Evolutionary conservation across 2,888 invertebrate genomes (phyloP).

Genomic region (Protophormia terraenovae): DNA sequence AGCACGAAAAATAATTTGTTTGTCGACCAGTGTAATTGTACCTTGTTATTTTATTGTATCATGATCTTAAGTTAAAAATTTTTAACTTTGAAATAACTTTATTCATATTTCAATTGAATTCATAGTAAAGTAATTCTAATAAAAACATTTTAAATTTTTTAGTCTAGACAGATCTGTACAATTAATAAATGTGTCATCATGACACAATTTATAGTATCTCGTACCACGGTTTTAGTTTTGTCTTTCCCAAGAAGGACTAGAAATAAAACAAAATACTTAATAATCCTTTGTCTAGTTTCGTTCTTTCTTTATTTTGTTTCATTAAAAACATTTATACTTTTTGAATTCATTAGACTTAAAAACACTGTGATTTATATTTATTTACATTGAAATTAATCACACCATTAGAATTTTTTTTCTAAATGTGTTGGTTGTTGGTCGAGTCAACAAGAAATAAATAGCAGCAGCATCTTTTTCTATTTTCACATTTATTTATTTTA

Average conservation of each 20-base stretch:
- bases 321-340: neutral
- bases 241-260: neutral
- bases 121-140: too few relatives aligned
- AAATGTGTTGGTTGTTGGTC: too few relatives aligned
- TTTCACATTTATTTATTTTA: neutral
- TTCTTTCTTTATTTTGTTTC: neutral
- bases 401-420: neutral
- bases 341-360: conserved; percentile 5
- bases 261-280: neutral
- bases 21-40: too few relatives aligned
- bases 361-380: conserved; percentile 21
- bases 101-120: too few relatives aligned
- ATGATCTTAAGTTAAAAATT: too few relatives aligned
- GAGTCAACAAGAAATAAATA: conserved; percentile 19
- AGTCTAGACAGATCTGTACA: too few relatives aligned
- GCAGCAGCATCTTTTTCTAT: neutral
- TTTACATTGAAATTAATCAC: conserved; percentile 20
- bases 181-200: too few relatives aligned
- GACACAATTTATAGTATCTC: neutral
- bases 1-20: too few relatives aligned
- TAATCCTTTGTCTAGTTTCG: neutral
- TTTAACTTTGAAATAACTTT: too few relatives aligned
- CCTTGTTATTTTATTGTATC: too few relatives aligned
- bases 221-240: neutral
- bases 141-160: too few relatives aligned